Evolutionary conservation across 1,140 invertebrate species (phyloP).

Genomic region (Trichoplusia ni): DNA sequence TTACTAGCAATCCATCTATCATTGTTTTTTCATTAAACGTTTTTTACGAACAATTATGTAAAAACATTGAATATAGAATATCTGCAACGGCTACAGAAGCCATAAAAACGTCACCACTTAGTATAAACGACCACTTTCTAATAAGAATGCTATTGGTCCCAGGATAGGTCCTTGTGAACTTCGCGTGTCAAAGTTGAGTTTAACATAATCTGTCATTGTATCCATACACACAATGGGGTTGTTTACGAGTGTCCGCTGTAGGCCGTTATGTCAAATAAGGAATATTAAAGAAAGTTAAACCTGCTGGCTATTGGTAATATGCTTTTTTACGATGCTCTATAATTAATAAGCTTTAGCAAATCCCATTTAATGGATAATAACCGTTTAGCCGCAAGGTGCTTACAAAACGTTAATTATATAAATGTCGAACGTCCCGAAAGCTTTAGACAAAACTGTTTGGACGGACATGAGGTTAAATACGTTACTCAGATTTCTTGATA

Average conservation of each 20-base stretch:
- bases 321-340: neutral
- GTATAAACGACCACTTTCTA: slow-evolving; percentile 35
- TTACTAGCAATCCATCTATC: slow-evolving; percentile 25
- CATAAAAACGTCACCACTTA: slow-evolving; percentile 31
- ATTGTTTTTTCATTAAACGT: slow-evolving; percentile 1
- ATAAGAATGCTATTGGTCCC: slow-evolving; percentile 30
- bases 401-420: neutral
- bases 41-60: slow-evolving; percentile 28
- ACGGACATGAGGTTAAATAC: too few species aligned
- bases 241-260: slow-evolving; percentile 4
- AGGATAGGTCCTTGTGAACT: slow-evolving; percentile 18
- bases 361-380: neutral
- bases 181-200: slow-evolving; percentile 31
- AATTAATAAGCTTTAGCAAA: neutral
- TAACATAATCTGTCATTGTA: slow-evolving; percentile 25
- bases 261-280: slow-evolving; percentile 5
- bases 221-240: slow-evolving; percentile 1
- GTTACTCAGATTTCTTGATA: too few species aligned
- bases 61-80: slow-evolving; percentile 31
- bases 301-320: neutral
- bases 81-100: slow-evolving; percentile 14
- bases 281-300: slow-evolving; percentile 2
- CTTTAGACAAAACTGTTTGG: too few species aligned
- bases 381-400: too few species aligned
- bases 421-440: neutral